Base-by-base conservation (phyloP, 2,797 vertebrate genomes). In the Gallinago solitaria region DNA sequence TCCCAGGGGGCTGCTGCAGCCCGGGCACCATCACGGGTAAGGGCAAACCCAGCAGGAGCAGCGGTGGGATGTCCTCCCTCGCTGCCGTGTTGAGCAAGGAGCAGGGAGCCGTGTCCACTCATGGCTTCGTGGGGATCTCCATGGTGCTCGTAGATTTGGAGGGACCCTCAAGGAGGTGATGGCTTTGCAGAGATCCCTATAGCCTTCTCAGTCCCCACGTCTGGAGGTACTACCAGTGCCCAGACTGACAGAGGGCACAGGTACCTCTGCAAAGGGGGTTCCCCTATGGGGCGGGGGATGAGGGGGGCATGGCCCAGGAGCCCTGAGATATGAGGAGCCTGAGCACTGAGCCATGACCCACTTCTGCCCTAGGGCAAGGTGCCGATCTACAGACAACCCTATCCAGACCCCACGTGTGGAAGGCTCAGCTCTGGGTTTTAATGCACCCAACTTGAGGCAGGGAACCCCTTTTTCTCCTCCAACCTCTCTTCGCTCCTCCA, bases 21-120 rank as follows among this genome's bases (percentile, higher is more conserved):
- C 57, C 1, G 0, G 78, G 53, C 14, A 73, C 9, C 6, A 1
- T 18, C 67, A 21, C 0, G 0, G 45, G 60, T 47, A 56, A 60
- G 27, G 32, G 30, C 16, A 77, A 67, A n/a, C 16, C 16, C 39
- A 41, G 50, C 37, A 41, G 59, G 23, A 59, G 39, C 47, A 87
- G 59, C 1, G 1, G 25, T 25, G 4, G 15, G 3, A 0, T 47
- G 32, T 15, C 19, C 24, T 60, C 56, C 64, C 28, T 24, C 5
- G 3, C 74, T 4, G 4, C 33, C 6, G 7, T 5, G 5, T 9
- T 11, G 6, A 39, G 18, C 43, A 43, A 27, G 50, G 30, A 71
- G 25, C 51, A 35, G 18, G 45, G 47, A 79, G 18, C 11, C 3
- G 1, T 18, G 33, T 18, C 7, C 0, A 2, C 24, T 23, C 17